Conservation (phyloP, 92 coral and sea anemone genomes). For the Paramuricea clavata region DNA sequence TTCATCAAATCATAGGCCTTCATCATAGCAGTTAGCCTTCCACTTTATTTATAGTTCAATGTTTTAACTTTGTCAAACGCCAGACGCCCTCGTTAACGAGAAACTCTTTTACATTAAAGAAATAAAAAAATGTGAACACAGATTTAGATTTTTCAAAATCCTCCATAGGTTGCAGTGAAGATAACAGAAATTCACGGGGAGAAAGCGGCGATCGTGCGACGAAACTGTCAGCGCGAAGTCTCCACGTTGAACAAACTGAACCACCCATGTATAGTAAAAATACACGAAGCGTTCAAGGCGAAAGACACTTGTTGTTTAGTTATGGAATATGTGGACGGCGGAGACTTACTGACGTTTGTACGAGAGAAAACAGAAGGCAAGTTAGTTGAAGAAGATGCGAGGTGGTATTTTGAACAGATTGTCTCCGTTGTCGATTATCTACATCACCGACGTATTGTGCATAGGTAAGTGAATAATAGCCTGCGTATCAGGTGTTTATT, state of each 20-base stretch:
- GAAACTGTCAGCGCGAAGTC: conserved; percentile 88
- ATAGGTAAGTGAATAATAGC: too few relatives aligned
- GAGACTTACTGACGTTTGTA: conserved; percentile 79
- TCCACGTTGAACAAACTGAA: conserved; percentile 77
- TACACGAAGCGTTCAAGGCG: conserved; percentile 87
- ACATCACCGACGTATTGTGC: conserved; percentile 91
- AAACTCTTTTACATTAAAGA: too few relatives aligned
- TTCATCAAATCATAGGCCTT: too few relatives aligned
- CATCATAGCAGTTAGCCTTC: too few relatives aligned
- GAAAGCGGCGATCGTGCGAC: conserved; percentile 81
- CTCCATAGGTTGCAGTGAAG: conserved; percentile 98
- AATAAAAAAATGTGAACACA: too few relatives aligned
- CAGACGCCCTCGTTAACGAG: too few relatives aligned
- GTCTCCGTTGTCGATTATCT: conserved; percentile 91
- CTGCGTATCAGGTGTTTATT: too few relatives aligned
- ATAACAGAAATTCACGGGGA: conserved; percentile 85
- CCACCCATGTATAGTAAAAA: conserved; percentile 89
- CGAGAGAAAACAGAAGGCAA: conserved; percentile 81
- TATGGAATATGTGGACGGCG: conserved; percentile 92
- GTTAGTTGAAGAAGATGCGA: conserved; percentile 90
- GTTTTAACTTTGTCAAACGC: too few relatives aligned
- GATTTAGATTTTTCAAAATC: too few relatives aligned
- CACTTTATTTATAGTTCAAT: too few relatives aligned
- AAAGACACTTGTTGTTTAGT: conserved; percentile 83
- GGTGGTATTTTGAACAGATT: conserved; percentile 86